phyloP scores from a whole-genome alignment of 92 coral and sea anemone genomes.

The Palythoa grandis region DNA sequence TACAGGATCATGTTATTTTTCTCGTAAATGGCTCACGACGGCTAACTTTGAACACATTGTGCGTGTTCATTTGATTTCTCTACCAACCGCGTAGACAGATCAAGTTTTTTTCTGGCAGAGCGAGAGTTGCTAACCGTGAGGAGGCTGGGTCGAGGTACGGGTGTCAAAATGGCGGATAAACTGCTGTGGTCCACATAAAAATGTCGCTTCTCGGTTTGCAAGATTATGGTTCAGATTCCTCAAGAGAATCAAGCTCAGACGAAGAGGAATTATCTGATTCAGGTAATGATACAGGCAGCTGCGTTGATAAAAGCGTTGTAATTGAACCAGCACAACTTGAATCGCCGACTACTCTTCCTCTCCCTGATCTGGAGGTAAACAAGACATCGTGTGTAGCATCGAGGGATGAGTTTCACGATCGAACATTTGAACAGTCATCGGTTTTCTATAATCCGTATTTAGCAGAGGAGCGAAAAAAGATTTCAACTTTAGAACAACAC shows the following conservation, averaged over 20 bases:
- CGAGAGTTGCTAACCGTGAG: not conserved
- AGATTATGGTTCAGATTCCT: constrained; percentile 35
- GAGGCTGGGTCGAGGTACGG: not conserved
- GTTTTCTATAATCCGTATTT: constrained; percentile 92
- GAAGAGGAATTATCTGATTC: not conserved
- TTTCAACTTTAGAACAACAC: constrained; percentile 86
- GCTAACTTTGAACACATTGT: too few relatives aligned
- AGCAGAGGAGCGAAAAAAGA: constrained; percentile 88
- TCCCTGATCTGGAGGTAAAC: constrained; percentile 59
- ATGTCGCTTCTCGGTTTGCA: constrained; percentile 40
- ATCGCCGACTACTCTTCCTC: constrained; percentile 36
- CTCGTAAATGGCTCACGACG: too few relatives aligned
- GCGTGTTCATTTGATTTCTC: too few relatives aligned
- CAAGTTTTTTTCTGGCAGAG: too few relatives aligned
- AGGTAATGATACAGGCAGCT: not conserved
- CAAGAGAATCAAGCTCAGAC: constrained; percentile 30
- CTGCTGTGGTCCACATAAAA: not conserved
- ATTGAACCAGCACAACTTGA: not conserved
- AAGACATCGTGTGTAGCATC: constrained; percentile 45
- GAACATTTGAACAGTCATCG: constrained; percentile 70
- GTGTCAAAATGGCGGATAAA: constrained; percentile 34
- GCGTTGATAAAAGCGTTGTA: not conserved
- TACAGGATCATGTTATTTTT: too few relatives aligned
- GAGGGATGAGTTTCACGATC: constrained; percentile 57
- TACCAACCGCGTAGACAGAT: too few relatives aligned